Base-by-base conservation (phyloP, 2,888 invertebrate genomes). In the Branchipolynoe longqiensis region DNA sequence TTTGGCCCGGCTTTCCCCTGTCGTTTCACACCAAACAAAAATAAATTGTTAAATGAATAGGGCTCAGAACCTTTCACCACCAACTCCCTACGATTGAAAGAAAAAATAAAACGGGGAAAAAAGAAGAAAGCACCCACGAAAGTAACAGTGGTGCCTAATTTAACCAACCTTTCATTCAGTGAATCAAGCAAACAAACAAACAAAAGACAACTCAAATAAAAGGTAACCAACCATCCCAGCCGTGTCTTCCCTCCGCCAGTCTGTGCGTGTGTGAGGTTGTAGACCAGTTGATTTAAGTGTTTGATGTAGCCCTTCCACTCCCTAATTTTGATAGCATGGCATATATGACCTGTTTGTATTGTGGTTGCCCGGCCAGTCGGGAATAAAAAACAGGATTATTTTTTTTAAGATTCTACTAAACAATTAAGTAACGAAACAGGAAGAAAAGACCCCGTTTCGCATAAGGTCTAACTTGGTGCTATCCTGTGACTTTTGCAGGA, bases 401-500 rank as follows among this genome's bases (percentile, higher is more conserved):
- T n/a, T n/a, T n/a, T n/a, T n/a, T n/a, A n/a, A n/a, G n/a, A n/a
- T n/a, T n/a, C n/a, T n/a, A 56, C 6, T 3, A 56, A 56, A 62
- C 12, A n/a, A 59, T 59, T 59, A 8, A 62, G 62, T 14, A 14
- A 62, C 31, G 4, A 62, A 28, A 14, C 25, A 62, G n/a, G n/a
- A n/a, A n/a, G n/a, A n/a, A n/a, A n/a, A n/a, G n/a, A n/a, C n/a
- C 62, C 62, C 62, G 14, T 25, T 14, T 25, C 12, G 25, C 62
- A 31, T 62, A 62, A 48, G 38, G 69, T 14, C 69, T 69, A 69
- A 69, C 38, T 38, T 38, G 38, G 36, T 69, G 69, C 69, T 69
- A 69, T 69, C 69, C 69, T 69, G 69, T 69, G 69, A 69, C 69
- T 62, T 84, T 84, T 84, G 84, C 69, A 84, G 84, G 84, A 84